Conservation (phyloP, 2,797 vertebrate species). For the Anguilla megastoma region DNA sequence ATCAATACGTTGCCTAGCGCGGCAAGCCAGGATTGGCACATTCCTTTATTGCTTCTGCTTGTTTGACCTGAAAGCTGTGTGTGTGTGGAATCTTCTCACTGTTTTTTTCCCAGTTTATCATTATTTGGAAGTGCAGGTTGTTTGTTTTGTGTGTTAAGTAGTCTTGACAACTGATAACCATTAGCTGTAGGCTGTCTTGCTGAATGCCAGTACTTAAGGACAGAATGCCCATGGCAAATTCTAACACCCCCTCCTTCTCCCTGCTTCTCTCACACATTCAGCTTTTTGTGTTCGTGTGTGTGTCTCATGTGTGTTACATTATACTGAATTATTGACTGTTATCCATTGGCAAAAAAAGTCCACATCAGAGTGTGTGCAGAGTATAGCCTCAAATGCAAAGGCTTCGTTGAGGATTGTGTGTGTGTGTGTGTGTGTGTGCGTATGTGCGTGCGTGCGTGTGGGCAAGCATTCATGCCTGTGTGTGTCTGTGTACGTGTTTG, state of each 20-base stretch:
- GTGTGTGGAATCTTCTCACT: not conserved
- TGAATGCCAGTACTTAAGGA: not conserved
- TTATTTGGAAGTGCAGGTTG: not conserved
- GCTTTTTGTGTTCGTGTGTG: not conserved
- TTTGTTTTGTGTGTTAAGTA: not conserved
- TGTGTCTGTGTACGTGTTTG: not conserved
- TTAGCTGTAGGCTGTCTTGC: not conserved
- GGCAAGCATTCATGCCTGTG: not conserved
- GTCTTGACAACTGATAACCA: slow-evolving; percentile 3
- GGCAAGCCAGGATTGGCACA: not conserved
- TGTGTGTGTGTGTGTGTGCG: not conserved
- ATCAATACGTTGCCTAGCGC: not conserved
- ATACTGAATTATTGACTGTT: not conserved
- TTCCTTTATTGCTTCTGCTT: not conserved
- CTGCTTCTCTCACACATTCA: not conserved
- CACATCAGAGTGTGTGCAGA: not conserved
- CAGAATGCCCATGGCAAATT: not conserved
- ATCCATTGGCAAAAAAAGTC: not conserved
- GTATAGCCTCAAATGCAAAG: too few relatives aligned
- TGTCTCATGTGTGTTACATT: not conserved
- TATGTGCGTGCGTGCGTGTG: not conserved
- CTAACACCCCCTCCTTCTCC: not conserved
- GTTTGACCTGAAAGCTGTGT: not conserved
- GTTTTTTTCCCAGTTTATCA: not conserved
- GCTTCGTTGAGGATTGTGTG: not conserved